These are phyloP conservation scores for Centrocercus urophasianus DNA, from an alignment of 2,113 vertebrate species.

Conservation along the genomic window DNA sequence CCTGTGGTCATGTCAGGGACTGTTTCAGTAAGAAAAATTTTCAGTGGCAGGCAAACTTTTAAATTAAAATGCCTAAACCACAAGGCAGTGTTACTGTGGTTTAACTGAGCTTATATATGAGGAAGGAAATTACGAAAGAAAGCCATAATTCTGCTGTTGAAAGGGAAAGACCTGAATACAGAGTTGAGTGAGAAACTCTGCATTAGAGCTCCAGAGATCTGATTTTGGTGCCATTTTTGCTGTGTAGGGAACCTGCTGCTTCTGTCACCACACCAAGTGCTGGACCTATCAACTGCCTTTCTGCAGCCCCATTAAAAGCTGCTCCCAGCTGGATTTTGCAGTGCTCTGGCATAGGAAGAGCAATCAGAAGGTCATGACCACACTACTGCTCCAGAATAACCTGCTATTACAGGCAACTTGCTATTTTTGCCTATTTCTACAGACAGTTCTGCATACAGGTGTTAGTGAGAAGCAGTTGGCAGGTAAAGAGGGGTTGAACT, in stretches of 20 bases:
- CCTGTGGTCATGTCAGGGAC: accelerated
- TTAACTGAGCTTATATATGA: background rate
- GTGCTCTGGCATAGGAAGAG: background rate
- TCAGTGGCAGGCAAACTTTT: background rate
- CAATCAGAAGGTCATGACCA: background rate
- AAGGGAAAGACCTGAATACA: background rate
- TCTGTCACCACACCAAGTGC: background rate
- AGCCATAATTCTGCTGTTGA: background rate
- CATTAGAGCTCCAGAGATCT: background rate
- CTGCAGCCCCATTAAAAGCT: background rate
- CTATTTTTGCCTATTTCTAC: background rate
- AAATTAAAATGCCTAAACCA: background rate
- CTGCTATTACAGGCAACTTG: background rate
- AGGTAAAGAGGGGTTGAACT: background rate
- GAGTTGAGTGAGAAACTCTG: background rate
- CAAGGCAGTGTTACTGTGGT: background rate
- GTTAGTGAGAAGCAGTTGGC: background rate
- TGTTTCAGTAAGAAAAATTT: background rate
- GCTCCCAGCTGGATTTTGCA: background rate
- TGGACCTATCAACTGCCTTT: background rate
- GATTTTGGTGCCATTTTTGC: background rate
- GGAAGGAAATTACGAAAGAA: background rate
- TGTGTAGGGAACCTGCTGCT: background rate
- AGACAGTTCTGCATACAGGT: accelerated
- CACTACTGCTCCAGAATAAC: background rate